Evolutionary conservation across 2,797 vertebrate genomes (phyloP), one percentile per base, ranked within the genome.

Genomic region (Eulemur mongoz): DNA sequence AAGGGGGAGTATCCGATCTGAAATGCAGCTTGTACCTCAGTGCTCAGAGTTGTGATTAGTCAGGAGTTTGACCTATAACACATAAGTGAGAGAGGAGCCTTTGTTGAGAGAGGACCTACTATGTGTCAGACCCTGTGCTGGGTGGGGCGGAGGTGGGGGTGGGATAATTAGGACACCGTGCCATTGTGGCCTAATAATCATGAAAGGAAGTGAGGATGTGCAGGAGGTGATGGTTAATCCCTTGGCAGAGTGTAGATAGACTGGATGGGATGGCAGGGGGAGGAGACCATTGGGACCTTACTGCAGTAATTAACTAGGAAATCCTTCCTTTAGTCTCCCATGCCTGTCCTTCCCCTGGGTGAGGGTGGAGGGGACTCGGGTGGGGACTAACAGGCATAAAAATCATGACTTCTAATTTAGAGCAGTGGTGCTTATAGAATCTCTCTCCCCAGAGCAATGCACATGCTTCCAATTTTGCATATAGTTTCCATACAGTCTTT

Each of bases 281-380:
- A 89, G 5, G 48, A 38, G 72, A 69, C 40, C 1, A 0, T 94
- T 73, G 73, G 23, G 40, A 84, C 20, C 76, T 54, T 22, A 35
- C 43, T 70, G 5, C 57, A 23, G 32, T 61, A 45, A 61, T 35
- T 43, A 7, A 38, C 23, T 0, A 9, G 69, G 52, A 70, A 94
- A 30, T 57, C 61, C 14, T 57, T 91, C 69, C 23, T 70, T 63
- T 45, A 22, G 0, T 87, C 43, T 65, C 45, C 32, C 2, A 0
- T 7, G 57, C 3, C 0, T 72, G 65, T 59, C 32, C 48, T 94
- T 83, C 57, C n/a, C 72, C 59, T 27, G 45, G 70, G 18, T 18
- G 0, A 1, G 1, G 10, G 20, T 1, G 4, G 50, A 59, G 43
- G 48, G 81, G 11, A 4, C n/a, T 48, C 1, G 0, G 11, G 18